A percentile compares a stretch with the other conserved stretches of the same genome.
phyloP scores from a whole-genome alignment of 2,888 invertebrate genomes.

The Morpho achilles region DNA sequence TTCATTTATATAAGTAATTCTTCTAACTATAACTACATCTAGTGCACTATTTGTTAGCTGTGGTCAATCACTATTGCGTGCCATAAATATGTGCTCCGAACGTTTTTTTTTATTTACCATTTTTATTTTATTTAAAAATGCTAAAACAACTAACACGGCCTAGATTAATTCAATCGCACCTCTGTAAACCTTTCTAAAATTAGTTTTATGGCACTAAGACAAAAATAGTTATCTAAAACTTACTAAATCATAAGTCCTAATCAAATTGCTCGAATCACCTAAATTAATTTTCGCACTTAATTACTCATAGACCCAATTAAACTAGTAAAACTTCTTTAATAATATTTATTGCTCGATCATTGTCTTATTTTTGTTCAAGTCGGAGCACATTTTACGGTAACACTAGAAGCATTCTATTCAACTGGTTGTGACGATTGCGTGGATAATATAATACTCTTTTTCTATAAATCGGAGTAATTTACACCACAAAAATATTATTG shows the following conservation, averaged over 20 bases:
- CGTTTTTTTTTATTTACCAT: constrained; percentile 20
- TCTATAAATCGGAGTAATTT: constrained; percentile 54
- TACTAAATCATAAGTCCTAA: constrained; percentile 13
- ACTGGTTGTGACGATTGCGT: constrained; percentile 61
- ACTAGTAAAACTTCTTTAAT: constrained; percentile 20
- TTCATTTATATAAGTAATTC: constrained; percentile 65
- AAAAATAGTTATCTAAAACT: constrained; percentile 21
- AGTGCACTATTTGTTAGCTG: constrained; percentile 75
- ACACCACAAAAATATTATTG: constrained; percentile 76
- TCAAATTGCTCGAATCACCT: constrained; percentile 11
- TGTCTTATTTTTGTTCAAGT: constrained; percentile 23
- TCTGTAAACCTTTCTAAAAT: constrained; percentile 29
- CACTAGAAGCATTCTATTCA: constrained; percentile 63
- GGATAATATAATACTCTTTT: constrained; percentile 69
- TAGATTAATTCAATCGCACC: constrained; percentile 12
- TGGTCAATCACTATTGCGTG: constrained; percentile 68
- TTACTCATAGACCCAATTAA: constrained; percentile 15
- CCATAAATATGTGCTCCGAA: constrained; percentile 48
- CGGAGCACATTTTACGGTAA: constrained; percentile 51
- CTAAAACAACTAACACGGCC: constrained; percentile 20
- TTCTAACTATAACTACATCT: constrained; percentile 71
- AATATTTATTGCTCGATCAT: constrained; percentile 23
- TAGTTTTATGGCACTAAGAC: constrained; percentile 26
- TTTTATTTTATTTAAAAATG: constrained; percentile 25
- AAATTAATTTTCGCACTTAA: constrained; percentile 15